A percentile compares a stretch with the other conserved stretches of the same genome.
These are phyloP conservation scores for Sebastes umbrosus DNA, from an alignment of 2,797 vertebrate species.

Conservation along the genomic window DNA sequence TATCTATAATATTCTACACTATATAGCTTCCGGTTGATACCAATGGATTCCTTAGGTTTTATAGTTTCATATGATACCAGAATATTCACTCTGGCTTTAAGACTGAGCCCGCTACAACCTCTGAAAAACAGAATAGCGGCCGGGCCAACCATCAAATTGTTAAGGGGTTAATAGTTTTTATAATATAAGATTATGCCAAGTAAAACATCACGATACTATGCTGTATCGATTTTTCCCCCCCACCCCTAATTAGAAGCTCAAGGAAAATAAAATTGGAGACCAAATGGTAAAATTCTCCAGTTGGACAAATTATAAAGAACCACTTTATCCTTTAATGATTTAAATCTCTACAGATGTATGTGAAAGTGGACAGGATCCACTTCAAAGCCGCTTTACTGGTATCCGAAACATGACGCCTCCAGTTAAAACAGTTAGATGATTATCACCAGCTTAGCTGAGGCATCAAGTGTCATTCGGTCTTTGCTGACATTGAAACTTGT, in stretches of 20 bases:
- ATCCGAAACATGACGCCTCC: slow-evolving; percentile 10
- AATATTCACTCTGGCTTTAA: too few species aligned
- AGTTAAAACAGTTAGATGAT: slow-evolving; percentile 6
- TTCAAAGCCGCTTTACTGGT: not conserved
- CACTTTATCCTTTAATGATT: not conserved
- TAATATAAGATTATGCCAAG: too few species aligned
- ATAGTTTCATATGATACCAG: too few species aligned
- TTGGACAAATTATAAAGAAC: not conserved
- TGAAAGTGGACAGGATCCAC: not conserved
- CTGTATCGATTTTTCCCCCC: fast-evolving
- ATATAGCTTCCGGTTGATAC: too few species aligned
- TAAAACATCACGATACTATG: too few species aligned
- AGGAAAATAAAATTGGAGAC: too few species aligned
- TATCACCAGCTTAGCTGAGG: not conserved
- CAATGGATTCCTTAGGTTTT: too few species aligned
- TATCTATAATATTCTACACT: not conserved
- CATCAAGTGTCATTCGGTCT: slow-evolving; percentile 22
- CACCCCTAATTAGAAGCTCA: too few species aligned
- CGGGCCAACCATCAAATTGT: too few species aligned
- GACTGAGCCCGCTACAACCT: too few species aligned
- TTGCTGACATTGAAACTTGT: not conserved
- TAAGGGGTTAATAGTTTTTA: too few species aligned
- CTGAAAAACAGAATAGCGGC: too few species aligned
- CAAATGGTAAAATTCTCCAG: not conserved
- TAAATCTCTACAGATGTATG: not conserved